phyloP scores from a whole-genome alignment of 2,888 invertebrate genomes.

The Encarsia formosa region DNA sequence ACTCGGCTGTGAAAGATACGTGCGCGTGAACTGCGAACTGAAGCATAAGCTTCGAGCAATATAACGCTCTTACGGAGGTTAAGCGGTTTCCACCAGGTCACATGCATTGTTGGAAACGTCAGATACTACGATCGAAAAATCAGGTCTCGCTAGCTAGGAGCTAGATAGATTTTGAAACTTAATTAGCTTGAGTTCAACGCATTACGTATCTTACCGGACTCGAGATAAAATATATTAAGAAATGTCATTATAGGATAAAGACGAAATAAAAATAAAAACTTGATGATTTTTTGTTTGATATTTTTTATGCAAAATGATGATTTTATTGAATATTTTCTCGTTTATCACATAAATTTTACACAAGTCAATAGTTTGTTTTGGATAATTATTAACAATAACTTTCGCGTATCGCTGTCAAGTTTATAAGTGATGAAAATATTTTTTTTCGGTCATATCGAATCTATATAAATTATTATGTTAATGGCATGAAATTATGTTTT shows the following conservation, averaged over 20 bases:
- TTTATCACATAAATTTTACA: conserved; percentile 21
- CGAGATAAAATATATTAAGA: not conserved
- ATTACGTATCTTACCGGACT: not conserved
- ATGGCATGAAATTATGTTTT: conserved; percentile 8
- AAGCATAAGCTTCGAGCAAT: too few relatives aligned
- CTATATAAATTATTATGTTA: conserved; percentile 3
- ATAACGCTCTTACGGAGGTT: too few relatives aligned
- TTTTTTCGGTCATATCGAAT: not conserved
- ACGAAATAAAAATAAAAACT: not conserved
- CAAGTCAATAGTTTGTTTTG: conserved; percentile 12
- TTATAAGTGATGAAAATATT: conserved; percentile 15
- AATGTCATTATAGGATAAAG: not conserved
- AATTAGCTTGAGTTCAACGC: not conserved
- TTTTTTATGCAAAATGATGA: conserved; percentile 19
- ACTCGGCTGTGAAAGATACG: too few relatives aligned
- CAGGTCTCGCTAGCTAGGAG: not conserved
- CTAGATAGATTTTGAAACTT: not conserved
- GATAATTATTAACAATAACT: conserved; percentile 14
- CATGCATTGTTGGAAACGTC: not conserved
- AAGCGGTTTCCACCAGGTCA: too few relatives aligned
- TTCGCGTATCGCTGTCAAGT: conserved; percentile 3
- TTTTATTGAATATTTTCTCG: conserved; percentile 17
- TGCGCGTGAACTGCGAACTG: too few relatives aligned
- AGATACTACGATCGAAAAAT: not conserved
- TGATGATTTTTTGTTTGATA: not conserved